Base-by-base conservation (phyloP, 1,140 invertebrate genomes). In the Rhynchophorus ferrugineus region DNA sequence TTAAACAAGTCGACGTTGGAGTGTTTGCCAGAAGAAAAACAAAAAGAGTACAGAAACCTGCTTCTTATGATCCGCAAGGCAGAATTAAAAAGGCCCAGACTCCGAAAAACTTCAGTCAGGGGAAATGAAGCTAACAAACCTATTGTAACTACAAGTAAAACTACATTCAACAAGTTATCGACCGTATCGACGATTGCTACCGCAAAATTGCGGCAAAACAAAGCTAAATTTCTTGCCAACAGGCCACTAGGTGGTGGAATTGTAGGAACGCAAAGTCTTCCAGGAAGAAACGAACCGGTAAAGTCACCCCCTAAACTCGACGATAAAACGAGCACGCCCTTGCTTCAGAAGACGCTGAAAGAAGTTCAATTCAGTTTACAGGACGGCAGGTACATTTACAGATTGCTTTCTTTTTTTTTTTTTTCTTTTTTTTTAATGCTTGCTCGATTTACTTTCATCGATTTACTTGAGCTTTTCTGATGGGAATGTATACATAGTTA, bases 1-100 rank as follows among this genome's bases (percentile, higher is more conserved):
- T 36, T 58, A 35, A 61, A 67, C 24, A 67, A 67, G 49, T 66
- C 65, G 6, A 54, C 60, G n/a, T 38, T 69, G 17, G 69, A 67
- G 46, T 49, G 65, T 21, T 48, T 70, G 37, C 64, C 68, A 7
- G 60, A 60, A 54, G 62, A 57, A 11, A 63, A 69, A 58, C 66
- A 67, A 51, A 38, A 62, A 24, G 68, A 70, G 46, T 70, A 70
- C 55, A 57, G 61, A 35, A 44, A 56, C 29, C 56, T 62, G 21
- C 60, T 70, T 13, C 42, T 65, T 3, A 49, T 53, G 14, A 46
- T 56, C 5, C 56, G 53, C 35, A 65, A 60, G 36, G 63, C 56
- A 37, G 56, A 59, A 16, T 39, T 58, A 41, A 59, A 54, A 34
- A 60, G 33, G 24, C 55, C 50, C 11, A 50, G 39, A 24, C 20